Base-by-base conservation (phyloP, 2,113 vertebrate genomes). In the Pao palembangensis region DNA sequence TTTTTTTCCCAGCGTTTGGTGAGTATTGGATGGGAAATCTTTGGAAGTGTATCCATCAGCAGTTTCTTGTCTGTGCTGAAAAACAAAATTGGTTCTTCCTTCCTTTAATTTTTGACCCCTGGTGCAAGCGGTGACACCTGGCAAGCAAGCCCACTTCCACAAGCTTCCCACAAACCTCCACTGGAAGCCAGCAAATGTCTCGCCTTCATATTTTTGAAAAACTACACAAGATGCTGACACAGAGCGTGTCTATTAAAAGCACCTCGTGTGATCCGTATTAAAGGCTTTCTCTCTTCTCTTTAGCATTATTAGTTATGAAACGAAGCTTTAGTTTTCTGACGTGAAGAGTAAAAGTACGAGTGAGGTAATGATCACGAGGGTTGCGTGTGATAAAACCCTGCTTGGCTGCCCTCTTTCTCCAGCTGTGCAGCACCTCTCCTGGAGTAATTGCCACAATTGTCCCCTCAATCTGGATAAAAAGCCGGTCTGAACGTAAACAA, bases 361-460 rank as follows among this genome's bases (percentile, higher is more conserved):
- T 79, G 83, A 88, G 65, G 87, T 81, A 88, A 78, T 12, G 10
- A 38, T 17, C 17, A 17, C 43, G 88, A 91, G 84, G 90, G 90
- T 89, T 87, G 86, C 76, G 66, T 87, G 78, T 69, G 76, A 85
- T 89, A 88, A 89, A 91, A 88, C 80, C 6, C 85, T 91, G 15
- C 44, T 78, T 68, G 59, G 87, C 90, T 90, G 88, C 90, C 91
- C 91, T 93, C 86, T 91, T 93, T 91, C 88, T 91, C 83, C 88
- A 91, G 91, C 92, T 93, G 57, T 49, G 50, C 61, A n/a, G 61
- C 67, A 78, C 76, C 80, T 72, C 62, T 93, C 90, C 90, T 75
- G 80, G 86, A 90, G 91, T 91, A 94, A 93, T 94, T 94, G 93
- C 91, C 90, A 87, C 89, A 91, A 91, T 92, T 92, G 91, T 90